Evolutionary conservation across 2,797 vertebrate genomes (phyloP).

Genomic region (Sebastes vulpes): DNA sequence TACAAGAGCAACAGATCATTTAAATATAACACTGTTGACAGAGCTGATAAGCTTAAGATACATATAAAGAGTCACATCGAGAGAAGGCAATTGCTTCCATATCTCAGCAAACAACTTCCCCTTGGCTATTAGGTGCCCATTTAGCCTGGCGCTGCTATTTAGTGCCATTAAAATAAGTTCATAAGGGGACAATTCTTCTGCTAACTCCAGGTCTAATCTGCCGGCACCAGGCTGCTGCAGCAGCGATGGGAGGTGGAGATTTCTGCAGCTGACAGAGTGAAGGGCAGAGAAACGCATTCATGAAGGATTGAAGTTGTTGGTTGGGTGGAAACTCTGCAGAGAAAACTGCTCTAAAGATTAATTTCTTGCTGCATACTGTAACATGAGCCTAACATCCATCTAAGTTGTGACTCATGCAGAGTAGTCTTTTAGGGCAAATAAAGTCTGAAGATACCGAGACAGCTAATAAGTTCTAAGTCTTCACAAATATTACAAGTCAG

Average conservation of each 20-base stretch:
- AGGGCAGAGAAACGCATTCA: slow-evolving; percentile 6
- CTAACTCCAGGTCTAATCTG: slow-evolving; percentile 49
- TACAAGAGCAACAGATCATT: slow-evolving; percentile 28
- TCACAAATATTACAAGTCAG: not conserved
- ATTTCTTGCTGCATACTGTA: not conserved
- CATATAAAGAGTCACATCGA: slow-evolving; percentile 33
- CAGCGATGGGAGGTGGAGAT: slow-evolving; percentile 35
- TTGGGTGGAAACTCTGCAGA: not conserved
- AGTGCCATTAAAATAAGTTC: slow-evolving; percentile 52
- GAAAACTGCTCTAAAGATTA: not conserved
- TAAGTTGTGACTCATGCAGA: not conserved
- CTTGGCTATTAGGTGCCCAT: slow-evolving; percentile 50
- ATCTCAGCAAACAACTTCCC: slow-evolving; percentile 75
- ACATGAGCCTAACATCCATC: not conserved
- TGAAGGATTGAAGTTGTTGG: not conserved
- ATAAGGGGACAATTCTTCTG: slow-evolving; percentile 48
- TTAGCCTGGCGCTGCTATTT: slow-evolving; percentile 59
- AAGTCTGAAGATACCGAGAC: not conserved
- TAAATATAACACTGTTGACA: slow-evolving; percentile 21
- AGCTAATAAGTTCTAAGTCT: not conserved
- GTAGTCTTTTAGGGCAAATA: not conserved
- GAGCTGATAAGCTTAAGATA: slow-evolving; percentile 34
- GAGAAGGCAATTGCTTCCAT: slow-evolving; percentile 55
- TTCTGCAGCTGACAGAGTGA: not conserved
- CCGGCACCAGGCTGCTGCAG: slow-evolving; percentile 17